phyloP scores from a whole-genome alignment of 2,888 invertebrate species.

The Rhopalosiphum nymphaeae region DNA sequence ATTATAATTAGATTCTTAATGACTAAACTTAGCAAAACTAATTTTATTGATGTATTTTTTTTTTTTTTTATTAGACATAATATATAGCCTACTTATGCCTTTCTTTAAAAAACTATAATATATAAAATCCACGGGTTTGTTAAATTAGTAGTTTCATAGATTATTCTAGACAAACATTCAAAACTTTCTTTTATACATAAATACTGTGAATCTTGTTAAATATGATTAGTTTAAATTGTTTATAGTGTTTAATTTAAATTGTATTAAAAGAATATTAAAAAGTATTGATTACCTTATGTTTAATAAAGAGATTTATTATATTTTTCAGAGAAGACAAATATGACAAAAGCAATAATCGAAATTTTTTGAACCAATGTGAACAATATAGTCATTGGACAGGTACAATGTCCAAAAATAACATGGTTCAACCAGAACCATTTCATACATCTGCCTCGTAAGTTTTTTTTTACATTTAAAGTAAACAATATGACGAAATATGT shows the following conservation, averaged over 20 bases:
- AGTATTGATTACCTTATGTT: neutral
- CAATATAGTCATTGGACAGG: conserved; percentile 48
- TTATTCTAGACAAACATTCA: neutral
- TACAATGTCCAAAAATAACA: conserved; percentile 48
- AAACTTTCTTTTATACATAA: neutral
- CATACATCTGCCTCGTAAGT: conserved; percentile 61
- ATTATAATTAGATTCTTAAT: neutral
- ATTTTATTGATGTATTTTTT: neutral
- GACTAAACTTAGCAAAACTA: neutral
- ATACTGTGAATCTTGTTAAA: neutral
- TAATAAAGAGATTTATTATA: neutral
- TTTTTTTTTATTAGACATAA: neutral
- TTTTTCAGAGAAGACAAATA: conserved; percentile 47
- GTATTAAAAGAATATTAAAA: neutral
- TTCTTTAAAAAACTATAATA: neutral
- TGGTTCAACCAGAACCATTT: conserved; percentile 51
- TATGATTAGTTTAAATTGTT: neutral
- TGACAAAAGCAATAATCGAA: conserved; percentile 47
- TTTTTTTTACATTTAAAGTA: neutral
- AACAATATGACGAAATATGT: neutral
- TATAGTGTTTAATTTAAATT: neutral
- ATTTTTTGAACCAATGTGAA: conserved; percentile 53
- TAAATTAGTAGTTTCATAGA: neutral
- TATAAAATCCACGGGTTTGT: neutral
- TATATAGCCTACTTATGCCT: neutral